Evolutionary conservation across 2,888 invertebrate species (phyloP), one percentile per base, ranked within the genome.

Genomic region (Temnothorax unifasciatus): DNA sequence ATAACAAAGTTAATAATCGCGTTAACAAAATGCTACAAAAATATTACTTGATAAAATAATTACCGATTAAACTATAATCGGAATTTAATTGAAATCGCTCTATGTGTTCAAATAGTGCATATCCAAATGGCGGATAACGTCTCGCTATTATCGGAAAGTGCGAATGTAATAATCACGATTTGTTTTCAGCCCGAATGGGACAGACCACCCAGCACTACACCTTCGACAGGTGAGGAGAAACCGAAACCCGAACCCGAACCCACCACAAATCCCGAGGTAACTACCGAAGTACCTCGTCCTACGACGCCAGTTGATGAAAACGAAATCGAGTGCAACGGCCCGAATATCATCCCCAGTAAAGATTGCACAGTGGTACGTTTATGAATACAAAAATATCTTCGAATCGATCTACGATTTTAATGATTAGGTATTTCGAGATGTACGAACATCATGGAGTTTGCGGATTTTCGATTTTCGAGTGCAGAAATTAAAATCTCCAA

Each of bases 131-230:
- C 13, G 9, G 69, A 18, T 3, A 21, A 18, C 3, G 8, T 34
- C 15, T 18, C 4, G 5, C 3, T 29, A 13, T 25, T 64, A 18
- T 13, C 9, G 4, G 13, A 29, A 6, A 3, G n/a, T 41, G 9
- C 38, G 11, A 54, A 41, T 13, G 25, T 41, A 57, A 59, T 25
- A 71, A 71, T 68, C 15, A 15, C 41, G 3, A 79, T 68, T 87
- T 83, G 92, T 52, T 95, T 84, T 59, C 92, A 97, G 97, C 97
- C 97, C 90, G 97, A 97, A 93, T 98, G 98, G 98, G 97, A 97
- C 64, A 96, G 96, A 86, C 97, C 98, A 21, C 97, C 97, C 84
- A 97, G 97, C 86, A 97, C 97, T 4, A 93, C 47, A 2, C n/a
- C 69, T 11, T 83, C 73, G 18, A 68, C 38, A 50, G 81, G 73